Evolutionary conservation across 2,113 vertebrate genomes (phyloP).

Genomic region (Perognathus longimembris): DNA sequence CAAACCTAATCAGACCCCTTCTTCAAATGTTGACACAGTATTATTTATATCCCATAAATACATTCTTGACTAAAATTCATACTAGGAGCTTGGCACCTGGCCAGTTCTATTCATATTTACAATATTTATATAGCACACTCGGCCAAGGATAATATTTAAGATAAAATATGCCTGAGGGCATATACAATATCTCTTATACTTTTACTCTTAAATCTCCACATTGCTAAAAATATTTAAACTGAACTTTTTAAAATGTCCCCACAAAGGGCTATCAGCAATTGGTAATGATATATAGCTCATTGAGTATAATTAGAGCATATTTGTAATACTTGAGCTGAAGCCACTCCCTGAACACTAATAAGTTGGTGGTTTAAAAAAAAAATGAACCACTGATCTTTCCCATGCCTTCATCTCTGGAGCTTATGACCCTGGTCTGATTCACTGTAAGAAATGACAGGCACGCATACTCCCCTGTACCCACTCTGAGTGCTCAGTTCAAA

Average conservation of each 20-base stretch:
- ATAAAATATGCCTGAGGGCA: constrained; percentile 91
- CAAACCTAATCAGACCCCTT: constrained; percentile 89
- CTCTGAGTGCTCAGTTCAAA: constrained; percentile 76
- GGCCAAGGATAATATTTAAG: constrained; percentile 96
- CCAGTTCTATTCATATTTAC: constrained; percentile 94
- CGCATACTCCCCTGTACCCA: constrained; percentile 51
- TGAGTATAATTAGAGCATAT: constrained; percentile 90
- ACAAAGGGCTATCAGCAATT: constrained; percentile 86
- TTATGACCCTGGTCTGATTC: constrained; percentile 80
- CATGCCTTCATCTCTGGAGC: constrained; percentile 85
- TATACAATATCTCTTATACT: constrained; percentile 90
- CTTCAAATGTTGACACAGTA: constrained; percentile 92
- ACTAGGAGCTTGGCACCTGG: constrained; percentile 88
- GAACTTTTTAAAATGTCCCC: constrained; percentile 86
- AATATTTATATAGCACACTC: constrained; percentile 91
- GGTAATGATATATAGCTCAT: constrained; percentile 87
- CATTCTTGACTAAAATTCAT: constrained; percentile 91
- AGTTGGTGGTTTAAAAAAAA: constrained; percentile 83
- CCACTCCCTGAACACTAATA: constrained; percentile 85
- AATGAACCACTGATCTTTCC: constrained; percentile 86
- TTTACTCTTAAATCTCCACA: constrained; percentile 87
- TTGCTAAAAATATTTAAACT: constrained; percentile 91
- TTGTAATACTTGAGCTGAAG: constrained; percentile 89
- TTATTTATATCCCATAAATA: constrained; percentile 95
- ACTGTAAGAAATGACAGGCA: constrained; percentile 52